Evolutionary conservation across 2,797 vertebrate species (phyloP), one percentile per base, ranked within the genome.

Genomic region (Dromococcyx pavoninus): DNA sequence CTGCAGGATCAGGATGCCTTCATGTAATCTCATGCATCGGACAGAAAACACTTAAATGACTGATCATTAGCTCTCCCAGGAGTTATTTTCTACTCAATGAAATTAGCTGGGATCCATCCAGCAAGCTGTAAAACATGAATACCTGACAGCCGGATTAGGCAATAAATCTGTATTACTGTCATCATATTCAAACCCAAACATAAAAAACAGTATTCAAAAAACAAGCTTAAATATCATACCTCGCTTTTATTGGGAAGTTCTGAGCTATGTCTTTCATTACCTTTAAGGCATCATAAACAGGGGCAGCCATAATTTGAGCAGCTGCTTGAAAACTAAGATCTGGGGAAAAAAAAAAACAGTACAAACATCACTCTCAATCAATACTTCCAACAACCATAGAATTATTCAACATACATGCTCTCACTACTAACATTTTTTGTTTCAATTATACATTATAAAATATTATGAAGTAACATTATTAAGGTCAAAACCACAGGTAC

Each of bases 251-350:
- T 62, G 99, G 99, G 92, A 99, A 99, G 97, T 99, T 99, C 97
- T 99, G 99, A 96, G 99, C 98, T 78, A 99, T 98, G 81, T 99
- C 99, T 96, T 97, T 98, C 98, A 99, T 98, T 88, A 99, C 92
- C 95, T 99, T 99, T 94, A 99, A 98, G 90, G 98, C 97, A 94
- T 99, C 99, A 97, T 98, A 99, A 97, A 98, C 98, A 86, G 99
- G 98, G 44, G 97, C 92, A 24, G 98, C 98, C 96, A 98, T 93
- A 97, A 99, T 98, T 94, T 95, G 98, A 96, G 98, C 97, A 91
- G 99, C 99, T 93, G 99, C 99, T 97, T 99, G 99, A 96, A 99
- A 99, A 98, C 99, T 99, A 73, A 99, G 97, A 98, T 99, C 99
- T 99, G 91, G 21, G 83, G 87, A 7, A 28, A 9, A 81, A 57